These are phyloP conservation scores for Channa argus DNA, from an alignment of 2,113 vertebrate genomes.

Conservation along the genomic window DNA sequence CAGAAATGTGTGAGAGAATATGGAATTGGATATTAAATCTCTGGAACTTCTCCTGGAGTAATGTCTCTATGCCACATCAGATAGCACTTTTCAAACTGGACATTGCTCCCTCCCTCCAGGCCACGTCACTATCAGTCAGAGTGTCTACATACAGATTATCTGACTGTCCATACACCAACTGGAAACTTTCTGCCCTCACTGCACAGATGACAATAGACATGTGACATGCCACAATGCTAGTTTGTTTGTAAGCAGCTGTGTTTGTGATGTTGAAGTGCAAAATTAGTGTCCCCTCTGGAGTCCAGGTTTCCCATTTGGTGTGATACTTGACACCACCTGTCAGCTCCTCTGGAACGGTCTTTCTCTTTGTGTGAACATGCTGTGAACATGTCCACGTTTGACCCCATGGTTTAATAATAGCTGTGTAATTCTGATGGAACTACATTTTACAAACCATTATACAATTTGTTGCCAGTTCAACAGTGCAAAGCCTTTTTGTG, in stretches of 20 bases:
- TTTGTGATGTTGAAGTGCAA: slow-evolving; percentile 24
- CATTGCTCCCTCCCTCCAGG: slow-evolving; percentile 43
- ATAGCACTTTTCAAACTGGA: slow-evolving; percentile 67
- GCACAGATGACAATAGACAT: slow-evolving; percentile 9
- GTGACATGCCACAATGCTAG: slow-evolving; percentile 31
- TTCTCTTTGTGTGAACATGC: slow-evolving; percentile 40
- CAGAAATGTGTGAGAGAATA: slow-evolving; percentile 59
- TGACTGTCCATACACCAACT: slow-evolving; percentile 48
- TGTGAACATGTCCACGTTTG: slow-evolving; percentile 21
- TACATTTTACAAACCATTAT: background rate
- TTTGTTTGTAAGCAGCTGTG: slow-evolving; percentile 16
- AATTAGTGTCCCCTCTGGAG: slow-evolving; percentile 27
- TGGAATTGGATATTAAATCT: slow-evolving; percentile 67
- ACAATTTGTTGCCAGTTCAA: background rate
- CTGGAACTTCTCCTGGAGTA: slow-evolving; percentile 60
- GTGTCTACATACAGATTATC: slow-evolving; percentile 42
- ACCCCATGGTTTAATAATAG: background rate
- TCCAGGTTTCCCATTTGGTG: slow-evolving; percentile 16
- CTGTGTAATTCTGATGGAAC: background rate
- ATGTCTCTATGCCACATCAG: slow-evolving; percentile 55
- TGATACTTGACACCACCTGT: slow-evolving; percentile 14
- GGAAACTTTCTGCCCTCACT: slow-evolving; percentile 40
- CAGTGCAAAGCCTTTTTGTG: no score
- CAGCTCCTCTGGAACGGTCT: slow-evolving; percentile 20
- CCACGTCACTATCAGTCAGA: slow-evolving; percentile 53